Evolutionary conservation across 2,113 vertebrate species (phyloP), one percentile per base, ranked within the genome.

Genomic region (Dendrocopos noguchii): DNA sequence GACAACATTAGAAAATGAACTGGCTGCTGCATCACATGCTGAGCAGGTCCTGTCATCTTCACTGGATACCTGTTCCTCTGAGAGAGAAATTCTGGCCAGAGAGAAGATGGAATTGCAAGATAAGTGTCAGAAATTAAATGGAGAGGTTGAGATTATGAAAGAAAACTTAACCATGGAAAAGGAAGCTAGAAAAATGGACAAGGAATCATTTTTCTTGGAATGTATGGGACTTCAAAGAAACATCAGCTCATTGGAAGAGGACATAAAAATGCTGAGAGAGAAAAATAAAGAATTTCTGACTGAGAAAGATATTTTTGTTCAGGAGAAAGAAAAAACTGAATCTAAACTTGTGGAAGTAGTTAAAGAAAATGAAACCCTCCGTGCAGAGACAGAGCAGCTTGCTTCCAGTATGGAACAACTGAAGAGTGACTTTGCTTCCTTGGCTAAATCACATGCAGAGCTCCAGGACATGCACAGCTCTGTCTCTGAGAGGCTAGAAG

Each of bases 241-340:
- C 21, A 4, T 96, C 8, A 91, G 72, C 50, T 93, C 72, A 22
- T 91, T 98, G 7, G 96, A 98, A 82, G 97, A 92, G 50, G 98
- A 98, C 67, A n/a, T 92, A 7, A 85, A 96, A 13, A 84, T 91
- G 29, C 78, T 98, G 31, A 85, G 92, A 31, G 82, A 84, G 50
- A 88, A 97, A 71, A 90, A 87, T 0, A 88, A 97, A 77, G 93
- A 97, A 76, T 75, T 98, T 4, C 95, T 97, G 78, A 64, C 91
- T n/a, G 97, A 98, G 90, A 97, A 97, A 28, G 88, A 96, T 2
- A 87, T 92, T 8, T 13, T 98, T 9, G 72, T 94, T 12, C 96
- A 98, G 59, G 97, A 97, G 63, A 99, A 98, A 70, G 73, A 81
- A 28, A 70, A 90, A 33, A 95, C 96, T 3, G 98, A 98, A 87